Percentiles rank a stretch among this genome's conserved stretches.
phyloP scores from a whole-genome alignment of 2,797 vertebrate genomes.

The Onychomys torridus region DNA sequence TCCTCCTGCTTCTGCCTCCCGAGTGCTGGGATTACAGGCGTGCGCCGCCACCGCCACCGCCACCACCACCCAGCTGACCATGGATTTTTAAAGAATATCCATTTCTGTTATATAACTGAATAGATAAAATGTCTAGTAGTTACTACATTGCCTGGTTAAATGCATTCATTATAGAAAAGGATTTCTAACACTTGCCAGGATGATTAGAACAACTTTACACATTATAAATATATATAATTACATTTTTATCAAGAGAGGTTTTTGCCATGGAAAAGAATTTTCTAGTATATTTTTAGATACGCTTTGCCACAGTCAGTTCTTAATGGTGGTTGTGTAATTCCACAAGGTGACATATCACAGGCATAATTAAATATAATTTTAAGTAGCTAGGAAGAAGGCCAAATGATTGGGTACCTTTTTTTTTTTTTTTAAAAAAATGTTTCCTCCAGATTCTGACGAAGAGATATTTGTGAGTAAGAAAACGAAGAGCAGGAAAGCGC shows the following conservation, averaged over 20 bases:
- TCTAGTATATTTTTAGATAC: slow-evolving; percentile 59
- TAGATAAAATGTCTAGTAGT: slow-evolving; percentile 62
- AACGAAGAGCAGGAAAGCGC: slow-evolving; percentile 88
- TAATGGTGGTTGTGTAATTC: slow-evolving; percentile 52
- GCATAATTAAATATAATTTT: slow-evolving; percentile 55
- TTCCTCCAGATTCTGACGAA: slow-evolving; percentile 92
- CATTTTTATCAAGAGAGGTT: slow-evolving; percentile 53
- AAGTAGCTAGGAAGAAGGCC: slow-evolving; percentile 4
- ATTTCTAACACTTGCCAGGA: slow-evolving; percentile 71
- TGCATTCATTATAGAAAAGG: slow-evolving; percentile 64
- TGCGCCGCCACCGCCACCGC: no score
- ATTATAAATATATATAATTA: slow-evolving; percentile 72
- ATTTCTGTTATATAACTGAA: slow-evolving; percentile 58
- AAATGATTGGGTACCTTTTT: slow-evolving; percentile 37
- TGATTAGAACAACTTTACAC: slow-evolving; percentile 73
- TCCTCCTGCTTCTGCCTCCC: no score
- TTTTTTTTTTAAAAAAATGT: no score
- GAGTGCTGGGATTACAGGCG: no score
- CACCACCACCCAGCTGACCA: no score
- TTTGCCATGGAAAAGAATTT: slow-evolving; percentile 51
- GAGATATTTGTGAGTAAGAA: slow-evolving; percentile 91
- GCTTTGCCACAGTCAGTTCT: slow-evolving; percentile 60
- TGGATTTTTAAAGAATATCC: slow-evolving; percentile 60
- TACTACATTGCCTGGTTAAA: slow-evolving; percentile 65
- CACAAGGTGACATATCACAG: slow-evolving; percentile 25